These are phyloP conservation scores for Drosophila setosimentum DNA, from an alignment of 2,888 invertebrate genomes.

Conservation along the genomic window DNA sequence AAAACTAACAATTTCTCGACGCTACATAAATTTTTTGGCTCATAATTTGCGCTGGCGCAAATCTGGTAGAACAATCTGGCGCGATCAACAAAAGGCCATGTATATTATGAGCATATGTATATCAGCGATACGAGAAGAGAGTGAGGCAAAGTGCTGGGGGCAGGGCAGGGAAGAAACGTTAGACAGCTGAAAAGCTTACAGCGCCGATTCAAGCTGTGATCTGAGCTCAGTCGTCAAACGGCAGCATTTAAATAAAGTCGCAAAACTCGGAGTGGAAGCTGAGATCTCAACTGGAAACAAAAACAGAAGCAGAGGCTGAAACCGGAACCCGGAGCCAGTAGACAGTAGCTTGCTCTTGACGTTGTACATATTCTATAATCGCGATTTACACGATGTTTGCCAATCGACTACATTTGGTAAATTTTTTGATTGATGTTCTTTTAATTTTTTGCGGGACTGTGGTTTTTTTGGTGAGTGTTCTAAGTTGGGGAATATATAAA, in stretches of 20 bases:
- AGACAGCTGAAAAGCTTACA: conserved; percentile 63
- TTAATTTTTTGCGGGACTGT: background rate
- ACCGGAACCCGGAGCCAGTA: background rate
- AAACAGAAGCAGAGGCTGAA: conserved; percentile 6
- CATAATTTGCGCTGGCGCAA: conserved; percentile 65
- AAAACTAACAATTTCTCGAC: conserved; percentile 24
- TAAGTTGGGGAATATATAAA: background rate
- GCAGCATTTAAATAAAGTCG: conserved; percentile 77
- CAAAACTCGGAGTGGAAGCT: conserved; percentile 54
- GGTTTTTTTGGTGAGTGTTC: conserved; percentile 6
- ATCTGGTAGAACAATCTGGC: conserved; percentile 8
- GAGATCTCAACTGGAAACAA: conserved; percentile 36
- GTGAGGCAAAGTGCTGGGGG: background rate
- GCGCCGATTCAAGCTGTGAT: conserved; percentile 54
- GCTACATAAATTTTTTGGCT: conserved; percentile 59
- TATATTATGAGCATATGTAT: conserved; percentile 52
- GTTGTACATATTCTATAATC: conserved; percentile 28
- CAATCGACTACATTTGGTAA: conserved; percentile 68
- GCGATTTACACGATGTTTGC: conserved; percentile 54
- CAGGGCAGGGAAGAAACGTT: conserved; percentile 18
- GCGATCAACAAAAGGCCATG: conserved; percentile 51
- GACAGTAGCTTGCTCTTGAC: conserved; percentile 7
- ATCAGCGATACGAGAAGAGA: background rate
- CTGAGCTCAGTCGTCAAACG: conserved; percentile 69
- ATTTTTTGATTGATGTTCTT: conserved; percentile 44